Evolutionary conservation across 2,888 invertebrate genomes (phyloP).

Genomic region (Rhingia campestris): DNA sequence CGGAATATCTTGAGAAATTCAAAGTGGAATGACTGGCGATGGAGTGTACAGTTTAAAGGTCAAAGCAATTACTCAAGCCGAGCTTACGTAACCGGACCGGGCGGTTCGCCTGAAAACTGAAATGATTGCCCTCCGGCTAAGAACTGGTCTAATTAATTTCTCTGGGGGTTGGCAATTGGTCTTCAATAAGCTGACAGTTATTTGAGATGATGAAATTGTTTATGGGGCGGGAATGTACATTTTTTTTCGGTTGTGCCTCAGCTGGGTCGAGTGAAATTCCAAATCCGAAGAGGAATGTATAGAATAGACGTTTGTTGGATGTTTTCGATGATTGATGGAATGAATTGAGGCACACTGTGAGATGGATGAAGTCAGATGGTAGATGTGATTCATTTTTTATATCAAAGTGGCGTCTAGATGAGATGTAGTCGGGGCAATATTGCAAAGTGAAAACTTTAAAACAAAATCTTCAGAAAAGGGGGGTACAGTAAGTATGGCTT

Average conservation of each 20-base stretch:
- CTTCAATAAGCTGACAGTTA: constrained; percentile 68
- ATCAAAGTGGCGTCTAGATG: constrained; percentile 1
- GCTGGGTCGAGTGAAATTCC: constrained; percentile 11
- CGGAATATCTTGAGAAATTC: constrained; percentile 66
- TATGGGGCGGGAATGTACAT: constrained; percentile 48
- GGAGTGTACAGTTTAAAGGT: constrained; percentile 70
- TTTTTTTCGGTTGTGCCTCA: not conserved
- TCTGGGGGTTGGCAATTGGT: constrained; percentile 60
- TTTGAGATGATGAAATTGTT: constrained; percentile 66
- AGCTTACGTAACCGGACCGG: constrained; percentile 62
- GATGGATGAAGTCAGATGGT: constrained; percentile 43
- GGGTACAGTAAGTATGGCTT: no score
- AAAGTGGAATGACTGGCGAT: constrained; percentile 51
- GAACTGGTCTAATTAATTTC: constrained; percentile 72
- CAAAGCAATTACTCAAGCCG: constrained; percentile 71
- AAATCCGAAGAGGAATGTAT: not conserved
- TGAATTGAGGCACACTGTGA: constrained; percentile 23
- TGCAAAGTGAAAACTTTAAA: no score
- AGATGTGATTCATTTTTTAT: constrained; percentile 14
- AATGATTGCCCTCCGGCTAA: constrained; percentile 54
- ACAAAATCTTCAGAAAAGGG: no score
- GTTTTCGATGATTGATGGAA: constrained; percentile 52
- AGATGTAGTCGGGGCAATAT: no score
- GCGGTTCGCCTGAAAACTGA: constrained; percentile 41
- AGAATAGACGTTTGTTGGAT: constrained; percentile 13